A percentile compares a stretch with the other conserved stretches of the same genome.
Evolutionary conservation across 2,113 vertebrate species (phyloP).

Genomic region (Tapirus terrestris): DNA sequence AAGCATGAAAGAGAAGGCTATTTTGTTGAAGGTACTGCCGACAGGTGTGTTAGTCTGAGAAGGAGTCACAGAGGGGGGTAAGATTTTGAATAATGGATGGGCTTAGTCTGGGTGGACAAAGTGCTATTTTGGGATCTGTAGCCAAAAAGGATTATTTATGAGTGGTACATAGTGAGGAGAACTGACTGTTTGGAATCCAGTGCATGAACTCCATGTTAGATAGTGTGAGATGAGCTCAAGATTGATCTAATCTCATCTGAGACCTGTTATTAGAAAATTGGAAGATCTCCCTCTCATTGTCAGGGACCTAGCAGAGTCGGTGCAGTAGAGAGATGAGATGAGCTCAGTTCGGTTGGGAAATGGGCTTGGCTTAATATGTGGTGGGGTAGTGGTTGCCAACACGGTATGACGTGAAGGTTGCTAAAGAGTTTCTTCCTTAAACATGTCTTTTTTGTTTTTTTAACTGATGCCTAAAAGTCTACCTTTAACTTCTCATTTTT

Average conservation of each 20-base stretch:
- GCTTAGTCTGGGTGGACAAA: not conserved
- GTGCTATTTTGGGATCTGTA: not conserved
- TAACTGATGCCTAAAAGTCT: not conserved
- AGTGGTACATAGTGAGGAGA: not conserved
- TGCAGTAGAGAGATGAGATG: not conserved
- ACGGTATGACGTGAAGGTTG: not conserved
- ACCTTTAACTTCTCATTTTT: not conserved
- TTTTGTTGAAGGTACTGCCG: not conserved
- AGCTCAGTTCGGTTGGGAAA: not conserved
- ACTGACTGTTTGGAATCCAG: not conserved
- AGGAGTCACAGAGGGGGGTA: not conserved
- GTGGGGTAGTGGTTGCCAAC: not conserved
- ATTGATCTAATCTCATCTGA: not conserved
- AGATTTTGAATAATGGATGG: not conserved
- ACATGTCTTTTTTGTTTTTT: not conserved
- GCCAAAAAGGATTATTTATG: not conserved
- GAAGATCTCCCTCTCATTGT: not conserved
- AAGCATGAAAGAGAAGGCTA: not conserved
- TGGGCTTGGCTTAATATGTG: not conserved
- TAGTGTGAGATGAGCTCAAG: not conserved
- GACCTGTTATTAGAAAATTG: not conserved
- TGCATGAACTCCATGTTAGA: not conserved
- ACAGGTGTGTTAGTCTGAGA: not conserved
- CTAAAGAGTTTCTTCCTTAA: not conserved
- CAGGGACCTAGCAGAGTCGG: not conserved